Conservation (phyloP, 2,797 vertebrate species). For the Macropodus opercularis region DNA sequence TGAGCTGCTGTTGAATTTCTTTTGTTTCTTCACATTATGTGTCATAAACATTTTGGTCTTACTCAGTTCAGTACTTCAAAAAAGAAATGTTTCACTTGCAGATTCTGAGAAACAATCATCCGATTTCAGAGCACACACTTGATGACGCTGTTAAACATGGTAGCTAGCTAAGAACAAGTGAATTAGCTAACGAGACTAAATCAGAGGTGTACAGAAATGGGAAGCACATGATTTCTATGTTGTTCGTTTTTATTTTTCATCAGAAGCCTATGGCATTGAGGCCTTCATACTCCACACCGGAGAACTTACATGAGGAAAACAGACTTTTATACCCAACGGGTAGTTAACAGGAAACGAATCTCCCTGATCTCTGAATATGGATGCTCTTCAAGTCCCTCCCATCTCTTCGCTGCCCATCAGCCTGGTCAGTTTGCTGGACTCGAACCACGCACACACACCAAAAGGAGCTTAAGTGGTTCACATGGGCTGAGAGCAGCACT, state of each 20-base stretch:
- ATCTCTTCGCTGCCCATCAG: conserved; percentile 58
- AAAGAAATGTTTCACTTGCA: conserved; percentile 70
- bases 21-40: conserved; percentile 58
- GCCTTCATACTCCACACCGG: conserved; percentile 77
- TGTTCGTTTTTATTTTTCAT: conserved; percentile 61
- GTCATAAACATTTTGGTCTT: conserved; percentile 62
- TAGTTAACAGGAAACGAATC: conserved; percentile 52
- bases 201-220: conserved; percentile 75
- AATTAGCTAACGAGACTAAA: conserved; percentile 66
- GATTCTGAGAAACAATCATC: conserved; percentile 45
- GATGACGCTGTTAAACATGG: conserved; percentile 64
- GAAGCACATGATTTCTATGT: conserved; percentile 73
- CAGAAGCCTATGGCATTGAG: conserved; percentile 76
- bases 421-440: conserved; percentile 45
- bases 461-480: conserved; percentile 44
- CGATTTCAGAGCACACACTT: conserved; percentile 64
- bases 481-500: conserved; percentile 61
- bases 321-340: conserved; percentile 75
- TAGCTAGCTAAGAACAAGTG: conserved; percentile 58
- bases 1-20: conserved; percentile 77
- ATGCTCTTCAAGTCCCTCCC: conserved; percentile 73
- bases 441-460: conserved; percentile 37
- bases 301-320: conserved; percentile 70
- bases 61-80: conserved; percentile 61
- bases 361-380: conserved; percentile 64